A percentile compares a stretch with the other conserved stretches of the same genome.
Conservation (phyloP, 2,113 vertebrate species). For the Otocyon megalotis region DNA sequence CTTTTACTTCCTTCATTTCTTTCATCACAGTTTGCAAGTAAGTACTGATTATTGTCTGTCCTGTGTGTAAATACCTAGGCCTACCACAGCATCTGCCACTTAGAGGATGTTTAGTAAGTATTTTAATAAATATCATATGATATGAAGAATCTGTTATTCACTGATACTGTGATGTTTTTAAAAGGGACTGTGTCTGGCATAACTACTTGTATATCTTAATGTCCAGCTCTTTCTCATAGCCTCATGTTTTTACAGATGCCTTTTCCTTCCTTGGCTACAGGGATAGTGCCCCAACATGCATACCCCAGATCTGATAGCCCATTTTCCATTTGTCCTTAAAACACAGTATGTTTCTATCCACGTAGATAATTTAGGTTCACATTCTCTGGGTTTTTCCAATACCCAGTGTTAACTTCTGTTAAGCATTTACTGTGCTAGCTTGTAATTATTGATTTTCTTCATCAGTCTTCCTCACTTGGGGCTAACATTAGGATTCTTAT, state of each 20-base stretch:
- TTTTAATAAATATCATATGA: conserved; percentile 29
- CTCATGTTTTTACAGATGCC: neutral
- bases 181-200: neutral
- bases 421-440: conserved; percentile 14
- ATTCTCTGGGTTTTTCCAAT: conserved; percentile 3
- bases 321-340: neutral
- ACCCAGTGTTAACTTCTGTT: neutral
- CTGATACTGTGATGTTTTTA: neutral
- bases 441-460: conserved; percentile 31
- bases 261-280: neutral
- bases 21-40: conserved; percentile 36
- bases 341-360: neutral
- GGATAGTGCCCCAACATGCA: neutral
- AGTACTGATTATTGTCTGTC: conserved; percentile 6
- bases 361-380: neutral
- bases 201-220: neutral
- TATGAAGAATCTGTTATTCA: conserved; percentile 39
- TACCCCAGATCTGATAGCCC: neutral
- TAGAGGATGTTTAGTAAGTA: conserved; percentile 38
- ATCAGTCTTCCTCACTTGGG: neutral
- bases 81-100: neutral
- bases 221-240: neutral
- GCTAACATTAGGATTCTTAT: neutral
- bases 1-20: neutral
- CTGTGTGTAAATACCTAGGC: neutral